Base-by-base conservation (phyloP, 2,888 invertebrate species). In the Ypsolopha scabrella region DNA sequence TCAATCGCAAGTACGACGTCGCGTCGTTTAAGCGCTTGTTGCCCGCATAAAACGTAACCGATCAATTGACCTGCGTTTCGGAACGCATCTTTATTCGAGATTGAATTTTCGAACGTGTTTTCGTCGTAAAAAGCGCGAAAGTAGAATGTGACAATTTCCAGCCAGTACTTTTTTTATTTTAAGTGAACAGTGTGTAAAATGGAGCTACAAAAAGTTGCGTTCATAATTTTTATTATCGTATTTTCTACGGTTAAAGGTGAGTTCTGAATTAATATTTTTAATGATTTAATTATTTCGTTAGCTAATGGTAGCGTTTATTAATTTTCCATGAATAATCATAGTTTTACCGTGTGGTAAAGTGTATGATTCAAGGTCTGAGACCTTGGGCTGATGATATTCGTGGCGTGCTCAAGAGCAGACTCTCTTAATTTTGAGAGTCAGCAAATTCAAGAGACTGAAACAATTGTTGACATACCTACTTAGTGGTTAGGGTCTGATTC, bases 71-170 rank as follows among this genome's bases (percentile, higher is more conserved):
- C 57, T 35, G 41, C 36, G 9, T 61, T 65, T 63, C 60, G 58
- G 62, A 64, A 64, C 67, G 61, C 62, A 60, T 55, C 61, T 59
- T 57, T 57, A 60, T 60, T 63, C 24, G 24, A 24, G 4, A 39
- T n/a, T 39, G 2, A 39, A 39, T 57, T 65, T 63, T 60, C 54
- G 57, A 67, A 64, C 64, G 57, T 55, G 63, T 69, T 67, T 70
- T n/a, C 10, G 9, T 36, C 62, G 59, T 63, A 64, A 61, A 64
- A 63, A 63, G 68, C 70, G 69, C 56, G 68, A 66, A 68, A 69
- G 60, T 63, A 67, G 60, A 58, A 69, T 70, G 69, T 72, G 71
- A 64, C 63, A 64, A 24, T 24, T 24, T 24, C 54, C 60, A 6
- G 45, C 45, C 45, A 45, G 45, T 34, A 9, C 45, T 38, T 10